A percentile compares a stretch with the other conserved stretches of the same genome.
These are phyloP conservation scores for Sarcophaga caerulescens DNA, from an alignment of 2,888 invertebrate genomes.

Conservation along the genomic window DNA sequence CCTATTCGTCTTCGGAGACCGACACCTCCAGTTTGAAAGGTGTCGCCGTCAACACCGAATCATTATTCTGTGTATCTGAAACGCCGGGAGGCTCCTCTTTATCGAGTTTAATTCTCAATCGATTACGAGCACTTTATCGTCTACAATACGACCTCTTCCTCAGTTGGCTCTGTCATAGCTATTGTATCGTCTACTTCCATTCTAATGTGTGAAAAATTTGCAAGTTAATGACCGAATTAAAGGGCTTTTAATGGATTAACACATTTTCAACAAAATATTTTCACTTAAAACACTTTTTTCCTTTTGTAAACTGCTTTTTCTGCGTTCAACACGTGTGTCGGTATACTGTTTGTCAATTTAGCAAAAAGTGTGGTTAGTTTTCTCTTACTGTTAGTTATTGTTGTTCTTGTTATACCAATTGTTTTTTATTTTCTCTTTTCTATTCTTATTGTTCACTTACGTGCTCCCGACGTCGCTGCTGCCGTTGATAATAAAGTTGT, in stretches of 20 bases:
- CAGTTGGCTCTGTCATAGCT: constrained; percentile 51
- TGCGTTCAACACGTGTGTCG: constrained; percentile 57
- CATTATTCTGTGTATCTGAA: constrained; percentile 6
- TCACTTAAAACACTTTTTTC: too few relatives aligned
- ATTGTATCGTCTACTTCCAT: too few relatives aligned
- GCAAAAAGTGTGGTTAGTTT: constrained; percentile 58
- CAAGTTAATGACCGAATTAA: constrained; percentile 68
- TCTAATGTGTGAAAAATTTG: constrained; percentile 11
- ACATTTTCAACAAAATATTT: too few relatives aligned
- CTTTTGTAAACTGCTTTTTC: constrained; percentile 9
- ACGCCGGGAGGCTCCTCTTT: too few relatives aligned
- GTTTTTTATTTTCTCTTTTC: too few relatives aligned
- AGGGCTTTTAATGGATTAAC: neutral
- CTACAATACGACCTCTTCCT: constrained; percentile 50
- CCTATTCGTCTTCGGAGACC: too few relatives aligned
- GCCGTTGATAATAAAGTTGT: neutral
- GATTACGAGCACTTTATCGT: too few relatives aligned
- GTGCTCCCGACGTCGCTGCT: neutral
- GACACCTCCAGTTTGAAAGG: constrained; percentile 31
- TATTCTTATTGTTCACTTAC: constrained; percentile 29
- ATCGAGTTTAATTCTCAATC: too few relatives aligned
- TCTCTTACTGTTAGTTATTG: neutral
- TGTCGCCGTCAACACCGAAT: constrained; percentile 53
- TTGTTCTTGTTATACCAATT: too few relatives aligned
- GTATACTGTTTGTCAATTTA: constrained; percentile 56